phyloP scores from a whole-genome alignment of 2,797 vertebrate genomes.

The Synanceia verrucosa region DNA sequence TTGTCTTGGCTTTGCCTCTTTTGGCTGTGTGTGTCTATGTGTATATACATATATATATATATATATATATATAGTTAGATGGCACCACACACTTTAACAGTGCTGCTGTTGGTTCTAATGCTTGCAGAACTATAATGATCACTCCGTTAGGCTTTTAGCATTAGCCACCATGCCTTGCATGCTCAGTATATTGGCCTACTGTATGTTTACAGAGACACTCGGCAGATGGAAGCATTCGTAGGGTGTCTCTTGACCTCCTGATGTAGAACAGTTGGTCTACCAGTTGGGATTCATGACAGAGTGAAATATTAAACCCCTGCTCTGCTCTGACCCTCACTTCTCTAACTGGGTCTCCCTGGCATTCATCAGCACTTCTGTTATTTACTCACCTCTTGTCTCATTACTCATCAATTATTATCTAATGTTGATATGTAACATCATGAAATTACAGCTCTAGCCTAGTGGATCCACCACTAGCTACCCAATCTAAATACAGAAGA shows the following conservation, averaged over 20 bases:
- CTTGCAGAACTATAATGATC: not conserved
- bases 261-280: slow-evolving; percentile 15
- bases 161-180: slow-evolving; percentile 9
- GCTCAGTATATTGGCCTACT: slow-evolving; percentile 12
- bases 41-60: too few relatives aligned
- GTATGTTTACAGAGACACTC: slow-evolving; percentile 11
- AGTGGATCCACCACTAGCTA: not conserved
- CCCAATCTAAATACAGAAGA: not conserved
- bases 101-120: not conserved
- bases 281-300: slow-evolving; percentile 9
- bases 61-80: too few relatives aligned
- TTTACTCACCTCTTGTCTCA: not conserved
- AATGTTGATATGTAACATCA: too few relatives aligned
- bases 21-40: not conserved
- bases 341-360: not conserved
- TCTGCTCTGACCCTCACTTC: not conserved
- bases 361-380: not conserved
- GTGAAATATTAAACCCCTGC: slow-evolving; percentile 12
- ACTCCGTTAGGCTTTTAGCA: not conserved
- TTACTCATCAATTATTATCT: too few relatives aligned
- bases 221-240: slow-evolving; percentile 1
- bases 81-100: too few relatives aligned
- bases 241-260: not conserved
- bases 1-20: not conserved
- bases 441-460: not conserved